Evolutionary conservation across 2,113 vertebrate species (phyloP).

Genomic region (Strix aluco): DNA sequence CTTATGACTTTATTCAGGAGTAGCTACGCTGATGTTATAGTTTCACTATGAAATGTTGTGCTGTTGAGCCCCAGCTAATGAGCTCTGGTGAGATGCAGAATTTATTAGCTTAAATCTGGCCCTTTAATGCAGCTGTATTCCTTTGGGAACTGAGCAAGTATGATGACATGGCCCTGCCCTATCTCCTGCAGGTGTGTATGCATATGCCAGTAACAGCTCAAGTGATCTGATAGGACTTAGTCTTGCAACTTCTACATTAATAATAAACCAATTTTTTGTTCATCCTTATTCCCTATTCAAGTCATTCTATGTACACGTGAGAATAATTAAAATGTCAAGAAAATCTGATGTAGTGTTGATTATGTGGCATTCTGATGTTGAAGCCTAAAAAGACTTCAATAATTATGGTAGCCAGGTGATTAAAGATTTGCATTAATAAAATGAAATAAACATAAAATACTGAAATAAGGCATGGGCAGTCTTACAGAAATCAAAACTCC

Average conservation of each 20-base stretch:
- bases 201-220: neutral
- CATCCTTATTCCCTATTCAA: neutral
- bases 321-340: neutral
- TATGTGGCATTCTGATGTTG: neutral
- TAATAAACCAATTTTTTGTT: neutral
- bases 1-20: neutral
- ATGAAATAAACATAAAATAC: neutral
- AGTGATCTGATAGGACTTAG: neutral
- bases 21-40: neutral
- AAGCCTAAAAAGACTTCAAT: neutral
- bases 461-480: neutral
- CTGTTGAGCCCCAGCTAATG: neutral
- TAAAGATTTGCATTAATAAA: neutral
- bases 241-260: neutral
- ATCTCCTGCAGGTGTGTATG: neutral
- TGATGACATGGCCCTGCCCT: neutral
- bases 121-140: neutral
- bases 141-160: neutral
- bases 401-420: neutral
- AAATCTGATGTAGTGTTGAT: neutral
- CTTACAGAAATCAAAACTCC: neutral
- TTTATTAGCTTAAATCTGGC: neutral
- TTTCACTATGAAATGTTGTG: neutral
- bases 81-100: neutral
- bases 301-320: neutral